Conservation (phyloP, 2,888 invertebrate species). For the Julus scanicus region DNA sequence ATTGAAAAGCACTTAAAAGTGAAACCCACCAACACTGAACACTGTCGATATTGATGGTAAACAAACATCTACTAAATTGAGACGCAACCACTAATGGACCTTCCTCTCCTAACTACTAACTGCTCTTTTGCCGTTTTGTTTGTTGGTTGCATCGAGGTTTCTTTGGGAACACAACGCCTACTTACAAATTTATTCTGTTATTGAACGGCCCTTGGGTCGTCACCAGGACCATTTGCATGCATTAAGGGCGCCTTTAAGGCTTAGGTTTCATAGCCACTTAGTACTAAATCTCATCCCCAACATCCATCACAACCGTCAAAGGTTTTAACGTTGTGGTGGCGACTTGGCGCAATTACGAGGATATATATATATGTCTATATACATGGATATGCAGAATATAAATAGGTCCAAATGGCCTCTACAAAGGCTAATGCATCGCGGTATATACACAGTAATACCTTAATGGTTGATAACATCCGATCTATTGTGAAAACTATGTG, state of each 20-base stretch:
- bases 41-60: background rate
- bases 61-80: background rate
- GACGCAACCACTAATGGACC: background rate
- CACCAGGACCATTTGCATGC: background rate
- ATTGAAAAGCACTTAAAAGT: constrained; percentile 17
- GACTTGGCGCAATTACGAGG: background rate
- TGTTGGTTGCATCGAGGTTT: background rate
- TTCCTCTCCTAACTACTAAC: background rate
- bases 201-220: background rate
- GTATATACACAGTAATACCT: no score
- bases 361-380: no score
- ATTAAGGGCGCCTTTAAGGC: background rate
- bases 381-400: no score
- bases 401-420: no score
- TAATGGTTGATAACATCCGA: no score
- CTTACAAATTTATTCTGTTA: constrained; percentile 8
- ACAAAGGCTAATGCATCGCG: no score
- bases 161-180: background rate
- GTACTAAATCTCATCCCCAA: background rate
- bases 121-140: background rate
- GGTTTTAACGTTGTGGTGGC: background rate
- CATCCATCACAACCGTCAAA: background rate
- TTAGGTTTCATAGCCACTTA: background rate
- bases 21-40: background rate
- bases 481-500: no score